Percentiles rank a stretch among this genome's conserved stretches.
These are phyloP conservation scores for Craniophora ligustri DNA, from an alignment of 2,888 invertebrate species.

Conservation along the genomic window DNA sequence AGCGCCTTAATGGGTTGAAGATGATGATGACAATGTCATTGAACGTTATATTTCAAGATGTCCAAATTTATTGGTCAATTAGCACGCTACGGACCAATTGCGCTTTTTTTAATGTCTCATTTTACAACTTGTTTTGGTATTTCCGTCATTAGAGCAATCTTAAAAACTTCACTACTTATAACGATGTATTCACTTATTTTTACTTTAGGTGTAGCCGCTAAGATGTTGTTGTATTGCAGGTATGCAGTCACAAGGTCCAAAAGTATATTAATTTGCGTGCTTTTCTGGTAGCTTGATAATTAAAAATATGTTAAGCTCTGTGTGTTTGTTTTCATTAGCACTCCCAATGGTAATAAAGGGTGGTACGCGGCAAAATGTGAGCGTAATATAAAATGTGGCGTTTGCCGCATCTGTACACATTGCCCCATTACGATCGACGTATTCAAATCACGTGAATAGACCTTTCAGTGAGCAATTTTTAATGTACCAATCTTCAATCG, in stretches of 20 bases:
- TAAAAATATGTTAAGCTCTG: slow-evolving; percentile 35
- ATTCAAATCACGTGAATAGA: slow-evolving; percentile 62
- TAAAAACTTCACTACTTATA: slow-evolving; percentile 53
- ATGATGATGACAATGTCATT: too few species aligned
- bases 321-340: slow-evolving; percentile 46
- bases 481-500: slow-evolving; percentile 50
- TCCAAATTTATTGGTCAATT: slow-evolving; percentile 45
- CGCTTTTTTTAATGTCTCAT: slow-evolving; percentile 49
- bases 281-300: slow-evolving; percentile 31
- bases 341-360: slow-evolving; percentile 35
- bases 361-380: slow-evolving; percentile 22
- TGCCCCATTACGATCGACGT: slow-evolving; percentile 30
- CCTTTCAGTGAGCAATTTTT: slow-evolving; percentile 64
- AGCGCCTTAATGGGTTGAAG: too few species aligned
- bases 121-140: slow-evolving; percentile 59
- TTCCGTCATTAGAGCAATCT: slow-evolving; percentile 54
- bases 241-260: slow-evolving; percentile 14
- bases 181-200: slow-evolving; percentile 41
- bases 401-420: slow-evolving; percentile 29
- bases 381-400: slow-evolving; percentile 29
- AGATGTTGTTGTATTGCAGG: too few species aligned
- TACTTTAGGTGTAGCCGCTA: too few species aligned
- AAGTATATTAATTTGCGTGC: slow-evolving; percentile 40
- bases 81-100: slow-evolving; percentile 23
- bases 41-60: slow-evolving; percentile 24